Percentiles rank a stretch among this genome's conserved stretches.
Conservation (phyloP, 2,888 invertebrate species). For the Cryptops parisi region DNA sequence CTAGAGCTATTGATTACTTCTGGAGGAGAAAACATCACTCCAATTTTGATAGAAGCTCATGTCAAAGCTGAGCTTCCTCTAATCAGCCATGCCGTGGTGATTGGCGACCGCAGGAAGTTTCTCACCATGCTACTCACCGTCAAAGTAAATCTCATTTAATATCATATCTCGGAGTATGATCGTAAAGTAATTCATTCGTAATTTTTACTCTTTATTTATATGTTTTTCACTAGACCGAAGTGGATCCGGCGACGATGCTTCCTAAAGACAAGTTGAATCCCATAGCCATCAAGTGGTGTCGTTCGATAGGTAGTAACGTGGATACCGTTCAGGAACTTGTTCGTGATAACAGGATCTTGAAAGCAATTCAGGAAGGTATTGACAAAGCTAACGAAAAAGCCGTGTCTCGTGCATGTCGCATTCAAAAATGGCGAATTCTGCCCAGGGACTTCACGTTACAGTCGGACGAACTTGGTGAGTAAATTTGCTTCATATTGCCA, state of each 20-base stretch:
- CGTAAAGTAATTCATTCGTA: too few relatives aligned
- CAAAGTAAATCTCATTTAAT: too few relatives aligned
- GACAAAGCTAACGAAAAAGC: not conserved
- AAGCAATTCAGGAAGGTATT: not conserved
- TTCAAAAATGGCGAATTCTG: not conserved
- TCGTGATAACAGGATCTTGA: not conserved
- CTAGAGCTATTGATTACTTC: too few relatives aligned
- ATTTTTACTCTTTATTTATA: too few relatives aligned
- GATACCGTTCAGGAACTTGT: constrained; percentile 36
- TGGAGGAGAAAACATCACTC: too few relatives aligned
- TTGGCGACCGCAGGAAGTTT: too few relatives aligned
- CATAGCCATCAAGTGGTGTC: constrained; percentile 54
- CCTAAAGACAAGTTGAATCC: constrained; percentile 53
- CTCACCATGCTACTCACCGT: too few relatives aligned
- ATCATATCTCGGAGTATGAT: too few relatives aligned
- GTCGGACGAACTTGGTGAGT: not conserved
- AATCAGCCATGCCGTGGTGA: too few relatives aligned
- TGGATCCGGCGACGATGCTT: constrained; percentile 52
- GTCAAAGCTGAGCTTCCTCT: too few relatives aligned
- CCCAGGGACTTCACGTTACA: not conserved
- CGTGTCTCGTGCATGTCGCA: not conserved
- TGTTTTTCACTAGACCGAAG: constrained; percentile 63
- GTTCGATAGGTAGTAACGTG: constrained; percentile 42
- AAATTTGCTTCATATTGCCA: too few relatives aligned
- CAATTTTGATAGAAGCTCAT: too few relatives aligned